Percentiles rank a stretch among this genome's conserved stretches.
These are phyloP conservation scores for Campoletis sonorensis DNA, from an alignment of 1,140 invertebrate genomes.

Conservation along the genomic window DNA sequence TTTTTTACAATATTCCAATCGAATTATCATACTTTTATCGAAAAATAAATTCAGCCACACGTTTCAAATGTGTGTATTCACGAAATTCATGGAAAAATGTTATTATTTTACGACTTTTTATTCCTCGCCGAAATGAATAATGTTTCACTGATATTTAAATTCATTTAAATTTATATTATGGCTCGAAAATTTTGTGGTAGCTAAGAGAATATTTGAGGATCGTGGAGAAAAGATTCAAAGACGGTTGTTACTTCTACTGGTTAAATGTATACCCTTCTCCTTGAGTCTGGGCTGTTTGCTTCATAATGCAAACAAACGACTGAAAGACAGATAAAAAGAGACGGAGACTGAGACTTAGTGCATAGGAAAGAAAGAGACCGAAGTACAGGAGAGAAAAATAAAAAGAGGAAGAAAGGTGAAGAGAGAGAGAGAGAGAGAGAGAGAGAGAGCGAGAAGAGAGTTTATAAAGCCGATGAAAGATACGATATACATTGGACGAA, in stretches of 20 bases:
- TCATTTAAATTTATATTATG: background rate
- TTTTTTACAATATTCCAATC: too few relatives aligned
- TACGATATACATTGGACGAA: background rate
- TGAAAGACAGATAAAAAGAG: too few relatives aligned
- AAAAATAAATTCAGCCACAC: background rate
- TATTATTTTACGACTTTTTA: too few relatives aligned
- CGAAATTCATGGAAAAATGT: too few relatives aligned
- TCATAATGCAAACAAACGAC: slow-evolving; percentile 5
- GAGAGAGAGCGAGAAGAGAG: background rate
- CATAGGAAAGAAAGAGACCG: too few relatives aligned
- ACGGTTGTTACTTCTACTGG: background rate
- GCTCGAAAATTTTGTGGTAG: background rate
- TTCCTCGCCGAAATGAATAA: too few relatives aligned
- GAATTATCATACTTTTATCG: too few relatives aligned
- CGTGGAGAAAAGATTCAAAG: background rate
- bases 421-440: too few relatives aligned
- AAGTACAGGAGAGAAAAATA: too few relatives aligned
- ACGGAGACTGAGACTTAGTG: too few relatives aligned
- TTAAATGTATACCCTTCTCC: slow-evolving; percentile 11
- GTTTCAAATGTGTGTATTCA: background rate
- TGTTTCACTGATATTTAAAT: too few relatives aligned
- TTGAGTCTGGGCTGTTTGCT: background rate
- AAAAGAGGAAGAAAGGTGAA: too few relatives aligned
- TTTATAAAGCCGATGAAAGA: slow-evolving; percentile 19
- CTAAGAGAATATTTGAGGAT: background rate